phyloP scores from a whole-genome alignment of 2,113 vertebrate genomes.

The Mastomys coucha region DNA sequence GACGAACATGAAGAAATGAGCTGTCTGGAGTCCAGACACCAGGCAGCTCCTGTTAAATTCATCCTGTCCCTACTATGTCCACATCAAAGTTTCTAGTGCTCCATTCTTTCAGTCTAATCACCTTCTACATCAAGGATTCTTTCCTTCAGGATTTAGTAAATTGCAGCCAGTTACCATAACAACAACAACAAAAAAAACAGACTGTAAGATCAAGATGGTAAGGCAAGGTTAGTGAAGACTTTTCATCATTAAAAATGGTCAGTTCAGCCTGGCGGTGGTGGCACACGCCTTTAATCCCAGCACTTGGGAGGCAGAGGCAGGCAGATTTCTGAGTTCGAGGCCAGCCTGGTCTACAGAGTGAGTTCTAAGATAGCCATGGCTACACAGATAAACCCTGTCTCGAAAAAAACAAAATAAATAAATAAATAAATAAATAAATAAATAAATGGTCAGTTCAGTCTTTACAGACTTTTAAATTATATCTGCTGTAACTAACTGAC shows the following conservation, averaged over 20 bases:
- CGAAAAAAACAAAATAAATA: too few relatives aligned
- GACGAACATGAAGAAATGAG: neutral
- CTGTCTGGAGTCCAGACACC: neutral
- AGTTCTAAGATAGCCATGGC: too few relatives aligned
- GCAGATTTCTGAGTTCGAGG: too few relatives aligned
- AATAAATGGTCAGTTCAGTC: neutral
- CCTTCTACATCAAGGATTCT: neutral
- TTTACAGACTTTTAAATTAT: neutral
- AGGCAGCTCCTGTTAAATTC: neutral
- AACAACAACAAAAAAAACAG: neutral
- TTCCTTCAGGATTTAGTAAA: neutral
- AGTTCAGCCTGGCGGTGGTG: neutral
- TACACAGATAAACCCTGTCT: too few relatives aligned
- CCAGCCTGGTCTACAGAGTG: too few relatives aligned
- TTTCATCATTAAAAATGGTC: neutral
- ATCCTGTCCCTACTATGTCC: neutral
- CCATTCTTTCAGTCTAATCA: neutral
- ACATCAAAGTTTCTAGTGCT: neutral
- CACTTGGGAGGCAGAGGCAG: too few relatives aligned
- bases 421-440: too few relatives aligned
- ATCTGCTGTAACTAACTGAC: neutral
- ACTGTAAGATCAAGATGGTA: neutral
- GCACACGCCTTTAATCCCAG: too few relatives aligned
- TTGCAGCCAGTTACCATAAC: conserved; percentile 14
- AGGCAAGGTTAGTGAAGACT: conserved; percentile 14